Base-by-base conservation (phyloP, 2,797 vertebrate genomes). In the Decapterus maruadsi region DNA sequence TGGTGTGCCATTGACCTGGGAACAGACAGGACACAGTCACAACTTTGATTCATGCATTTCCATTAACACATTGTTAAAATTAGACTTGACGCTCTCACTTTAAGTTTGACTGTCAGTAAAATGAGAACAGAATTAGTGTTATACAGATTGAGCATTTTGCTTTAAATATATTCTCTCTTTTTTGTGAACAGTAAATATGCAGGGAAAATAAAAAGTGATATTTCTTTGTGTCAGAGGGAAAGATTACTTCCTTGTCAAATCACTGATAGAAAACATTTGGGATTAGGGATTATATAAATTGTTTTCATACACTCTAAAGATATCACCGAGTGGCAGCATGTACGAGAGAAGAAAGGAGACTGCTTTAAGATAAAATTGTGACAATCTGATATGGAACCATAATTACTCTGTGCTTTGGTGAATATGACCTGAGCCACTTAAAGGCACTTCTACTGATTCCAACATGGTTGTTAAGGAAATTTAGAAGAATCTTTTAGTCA, bases 1-100 rank as follows among this genome's bases (percentile, higher is more conserved):
- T 0, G 95, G 96, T 2, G 97, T 99, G 12, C 98, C 98, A 0
- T 99, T 99, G 68, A 99, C 98, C 98, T 99, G 81, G 0, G 29
- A 16, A 79, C 22, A 80, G 16, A 36, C 1, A 55, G 19, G 22
- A 46, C 20, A 64, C 12, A 68, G 20, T 19, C 17, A 22, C 8
- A 19, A 62, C 36, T 34, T 54, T 9, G 13, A 56, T 42, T 48
- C 19, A 60, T 22, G 19, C 0, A 64, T 26, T 36, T 59, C 8
- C 6, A 50, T 48, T 17, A 50, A 50, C n/a, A 20, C 17, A 8
- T 20, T 9, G 12, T 22, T 29, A 26, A 5, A 61, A 16, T 60
- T 20, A 43, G 20, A 45, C 56, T 20, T 12, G 38, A 4, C 17
- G 16, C 13, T 19, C 16, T 46, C 16, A 19, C 43, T 1, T 14